These are phyloP conservation scores for Heliconius sara DNA, from an alignment of 2,888 invertebrate species.

Conservation along the genomic window DNA sequence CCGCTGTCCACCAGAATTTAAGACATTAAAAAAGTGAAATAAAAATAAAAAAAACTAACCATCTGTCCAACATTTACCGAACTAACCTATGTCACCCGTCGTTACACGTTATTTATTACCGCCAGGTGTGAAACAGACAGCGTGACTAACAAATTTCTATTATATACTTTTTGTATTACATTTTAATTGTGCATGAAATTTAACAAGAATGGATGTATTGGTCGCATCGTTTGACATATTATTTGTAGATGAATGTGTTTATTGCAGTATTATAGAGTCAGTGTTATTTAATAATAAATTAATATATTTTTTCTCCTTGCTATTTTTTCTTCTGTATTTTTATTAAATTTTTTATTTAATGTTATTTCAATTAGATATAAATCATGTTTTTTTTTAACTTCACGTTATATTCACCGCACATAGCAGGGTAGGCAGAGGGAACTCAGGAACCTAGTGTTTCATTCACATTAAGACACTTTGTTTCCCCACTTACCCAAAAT, in stretches of 20 bases:
- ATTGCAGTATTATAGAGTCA: neutral
- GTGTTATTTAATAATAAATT: neutral
- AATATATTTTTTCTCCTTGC: neutral
- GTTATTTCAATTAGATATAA: no score
- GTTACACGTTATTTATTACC: conserved; percentile 22
- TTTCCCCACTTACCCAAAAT: neutral
- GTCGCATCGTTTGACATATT: conserved; percentile 6
- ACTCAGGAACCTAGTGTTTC: neutral
- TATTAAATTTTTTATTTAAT: no score
- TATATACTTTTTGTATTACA: conserved; percentile 25
- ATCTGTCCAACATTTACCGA: neutral
- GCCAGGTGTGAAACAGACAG: conserved; percentile 28
- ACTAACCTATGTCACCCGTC: conserved; percentile 23
- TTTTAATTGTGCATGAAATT: conserved; percentile 40
- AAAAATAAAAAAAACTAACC: neutral
- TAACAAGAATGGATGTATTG: conserved; percentile 18
- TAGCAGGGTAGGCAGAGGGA: neutral
- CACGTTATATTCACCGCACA: neutral
- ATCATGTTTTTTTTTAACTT: no score
- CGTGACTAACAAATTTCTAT: conserved; percentile 31
- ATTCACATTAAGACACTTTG: neutral
- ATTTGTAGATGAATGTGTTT: neutral
- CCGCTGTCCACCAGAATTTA: neutral
- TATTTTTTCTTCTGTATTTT: no score
- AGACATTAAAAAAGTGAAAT: neutral